Base-by-base conservation (phyloP, 1,140 invertebrate species). In the Cardiocondyla obscurior region DNA sequence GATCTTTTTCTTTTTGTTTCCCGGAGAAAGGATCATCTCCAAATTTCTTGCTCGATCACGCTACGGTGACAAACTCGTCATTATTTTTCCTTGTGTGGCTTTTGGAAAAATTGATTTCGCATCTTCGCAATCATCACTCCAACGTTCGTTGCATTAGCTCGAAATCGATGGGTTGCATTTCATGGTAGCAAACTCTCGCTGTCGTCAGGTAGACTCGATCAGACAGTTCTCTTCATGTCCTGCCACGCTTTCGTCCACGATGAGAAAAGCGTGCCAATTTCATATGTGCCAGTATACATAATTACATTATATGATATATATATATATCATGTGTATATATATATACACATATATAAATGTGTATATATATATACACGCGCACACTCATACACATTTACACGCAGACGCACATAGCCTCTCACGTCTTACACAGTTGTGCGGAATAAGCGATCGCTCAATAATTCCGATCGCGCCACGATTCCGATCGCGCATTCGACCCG, bases 251-350 rank as follows among this genome's bases (percentile, higher is more conserved):
- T 86, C 83, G 62, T 85, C 57, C 44, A 58, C 70, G 69, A 77
- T 70, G 22, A 60, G 70, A 82, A 76, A 85, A 70, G 72, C 72
- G 79, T 70, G 88, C 73, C 85, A 82, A 88, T 86, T 84, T 88
- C 85, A 82, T 81, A 88, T 86, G 88, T 89, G 88, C 88, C 88
- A 89, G 87, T 89, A 89, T 81, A 89, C 58, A 64, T 88, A 89
- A 85, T 39, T 62, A 62, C 73, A 85, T 82, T 85, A 77, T 42
- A 49, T 62, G 73, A n/a, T 14, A 25, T n/a, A 44, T 42, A 42
- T 42, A 42, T 36, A 36, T 42, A 42, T n/a, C n/a, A n/a, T n/a
- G n/a, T n/a, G 73, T 14, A 25, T n/a, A 44, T 42, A 42, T 42
- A 42, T 36, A 36, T 42, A 42, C 14, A 42, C 14, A 42, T 10